Evolutionary conservation across 2,113 vertebrate genomes (phyloP), one percentile per base, ranked within the genome.

Genomic region (Lathamus discolor): DNA sequence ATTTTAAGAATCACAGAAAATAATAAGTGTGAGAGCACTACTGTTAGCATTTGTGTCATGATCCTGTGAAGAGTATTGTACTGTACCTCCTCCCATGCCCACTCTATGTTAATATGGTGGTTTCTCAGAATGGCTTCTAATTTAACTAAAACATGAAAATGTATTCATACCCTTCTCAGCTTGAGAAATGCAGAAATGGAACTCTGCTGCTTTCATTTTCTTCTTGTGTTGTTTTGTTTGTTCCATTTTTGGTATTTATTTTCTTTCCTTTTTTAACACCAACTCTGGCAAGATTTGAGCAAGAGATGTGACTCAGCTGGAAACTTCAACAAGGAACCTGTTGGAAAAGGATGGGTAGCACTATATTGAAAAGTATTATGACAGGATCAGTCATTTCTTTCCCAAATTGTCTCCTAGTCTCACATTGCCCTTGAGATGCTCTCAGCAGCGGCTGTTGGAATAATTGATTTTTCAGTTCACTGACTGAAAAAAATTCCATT

Each of bases 391-490:
- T 46, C 54, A 51, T 22, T 78, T 94, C 55, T 88, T 94, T 88
- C 33, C 72, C 59, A 55, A 2, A 90, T 85, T 94, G 29, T 91
- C 64, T 94, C 39, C 43, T 83, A 37, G 29, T 92, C 73, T 94
- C 79, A 49, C 55, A 62, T 55, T 97, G 90, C 64, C 93, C 94
- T 94, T 96, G 92, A 94, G 85, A 46, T 83, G 19, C 72, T 79
- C 88, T 55, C 48, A 80, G 92, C 83, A 91, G 51, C 68, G 46
- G 13, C 83, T 88, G 73, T 91, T 81, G 73, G 43, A 92, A 86
- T 95, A 95, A 95, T 91, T 92, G 93, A 91, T 96, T 97, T 96
- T 93, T 95, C 95, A 93, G 91, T 92, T 93, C 93, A 93, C 83
- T 95, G 94, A 61, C 83, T 84, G 94, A 96, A 96, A 95, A 90